phyloP scores from a whole-genome alignment of 2,888 invertebrate genomes.

The Metalampra italica region DNA sequence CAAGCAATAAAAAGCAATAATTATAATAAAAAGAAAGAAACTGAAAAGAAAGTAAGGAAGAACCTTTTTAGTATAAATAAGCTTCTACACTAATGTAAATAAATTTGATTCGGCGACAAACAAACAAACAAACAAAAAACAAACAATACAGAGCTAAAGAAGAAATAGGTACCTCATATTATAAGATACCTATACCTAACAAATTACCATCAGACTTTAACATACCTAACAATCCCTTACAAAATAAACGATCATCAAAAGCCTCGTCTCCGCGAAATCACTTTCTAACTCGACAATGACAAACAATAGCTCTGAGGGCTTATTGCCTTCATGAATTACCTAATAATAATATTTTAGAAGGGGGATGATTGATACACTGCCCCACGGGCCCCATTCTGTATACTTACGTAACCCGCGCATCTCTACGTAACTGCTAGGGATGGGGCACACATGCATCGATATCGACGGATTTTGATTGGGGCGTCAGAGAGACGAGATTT shows the following conservation, averaged over 20 bases:
- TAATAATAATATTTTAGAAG: conserved; percentile 27
- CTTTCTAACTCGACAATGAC: neutral
- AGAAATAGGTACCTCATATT: too few relatives aligned
- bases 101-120: too few relatives aligned
- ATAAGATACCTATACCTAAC: too few relatives aligned
- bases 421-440: conserved; percentile 9
- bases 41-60: too few relatives aligned
- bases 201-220: neutral
- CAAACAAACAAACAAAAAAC: too few relatives aligned
- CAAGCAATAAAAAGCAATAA: too few relatives aligned
- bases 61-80: too few relatives aligned
- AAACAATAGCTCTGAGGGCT: conserved; percentile 14
- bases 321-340: conserved; percentile 38
- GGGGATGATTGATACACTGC: conserved; percentile 35
- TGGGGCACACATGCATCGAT: conserved; percentile 16
- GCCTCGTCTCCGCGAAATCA: neutral
- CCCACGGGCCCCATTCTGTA: conserved; percentile 11
- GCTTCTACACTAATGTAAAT: too few relatives aligned
- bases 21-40: too few relatives aligned
- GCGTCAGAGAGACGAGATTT: too few relatives aligned
- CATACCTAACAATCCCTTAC: neutral
- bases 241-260: neutral
- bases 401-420: conserved; percentile 21
- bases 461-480: neutral
- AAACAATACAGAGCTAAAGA: too few relatives aligned